Evolutionary conservation across 2,797 vertebrate genomes (phyloP).

Genomic region (Sciaenops ocellatus): DNA sequence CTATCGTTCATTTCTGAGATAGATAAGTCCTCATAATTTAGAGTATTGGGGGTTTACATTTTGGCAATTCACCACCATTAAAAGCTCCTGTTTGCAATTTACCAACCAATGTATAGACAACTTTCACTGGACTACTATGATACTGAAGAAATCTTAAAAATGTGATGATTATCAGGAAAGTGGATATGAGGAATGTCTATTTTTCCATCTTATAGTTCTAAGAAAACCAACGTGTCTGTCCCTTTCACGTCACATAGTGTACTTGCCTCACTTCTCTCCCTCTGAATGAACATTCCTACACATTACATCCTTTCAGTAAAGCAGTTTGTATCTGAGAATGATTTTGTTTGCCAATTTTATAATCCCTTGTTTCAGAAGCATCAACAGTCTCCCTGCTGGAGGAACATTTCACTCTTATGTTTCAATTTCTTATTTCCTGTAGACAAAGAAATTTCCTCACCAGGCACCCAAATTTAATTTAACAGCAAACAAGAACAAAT

Average conservation of each 20-base stretch:
- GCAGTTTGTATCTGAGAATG: background rate
- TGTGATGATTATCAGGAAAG: background rate
- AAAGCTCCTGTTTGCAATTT: background rate
- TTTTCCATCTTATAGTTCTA: background rate
- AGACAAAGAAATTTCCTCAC: background rate
- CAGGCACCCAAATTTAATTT: constrained; percentile 26
- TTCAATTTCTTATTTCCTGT: constrained; percentile 14
- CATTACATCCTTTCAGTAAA: background rate
- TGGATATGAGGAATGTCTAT: background rate
- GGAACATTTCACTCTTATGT: background rate
- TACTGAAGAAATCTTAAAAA: background rate
- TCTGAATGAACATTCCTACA: background rate
- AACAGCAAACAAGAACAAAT: constrained; percentile 11
- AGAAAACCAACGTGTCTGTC: too few relatives aligned
- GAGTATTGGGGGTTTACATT: background rate
- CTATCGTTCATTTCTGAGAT: background rate
- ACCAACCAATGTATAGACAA: background rate
- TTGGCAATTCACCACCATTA: background rate
- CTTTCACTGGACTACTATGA: background rate
- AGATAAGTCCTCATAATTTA: too few relatives aligned
- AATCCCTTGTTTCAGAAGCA: background rate
- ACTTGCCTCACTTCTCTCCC: background rate
- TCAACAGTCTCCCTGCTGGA: background rate
- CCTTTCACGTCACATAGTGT: background rate
- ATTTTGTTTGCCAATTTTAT: background rate